A percentile compares a stretch with the other conserved stretches of the same genome.
phyloP scores from a whole-genome alignment of 2,888 invertebrate species.

The Auanema sp. region DNA sequence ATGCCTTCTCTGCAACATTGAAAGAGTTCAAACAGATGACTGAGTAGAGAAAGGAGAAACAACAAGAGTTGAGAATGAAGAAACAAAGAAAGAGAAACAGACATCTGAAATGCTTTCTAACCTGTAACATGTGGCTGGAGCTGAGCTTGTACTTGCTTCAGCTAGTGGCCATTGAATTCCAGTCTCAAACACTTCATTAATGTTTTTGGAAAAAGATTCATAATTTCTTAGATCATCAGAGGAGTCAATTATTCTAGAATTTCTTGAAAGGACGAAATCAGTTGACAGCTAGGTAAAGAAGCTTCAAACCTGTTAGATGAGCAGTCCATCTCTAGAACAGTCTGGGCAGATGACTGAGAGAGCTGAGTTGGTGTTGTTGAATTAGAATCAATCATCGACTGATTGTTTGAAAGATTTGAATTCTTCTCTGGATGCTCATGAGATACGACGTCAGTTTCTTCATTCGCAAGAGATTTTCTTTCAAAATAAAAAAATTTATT shows the following conservation, averaged over 20 bases:
- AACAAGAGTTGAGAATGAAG: too few species aligned
- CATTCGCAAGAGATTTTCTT: background rate
- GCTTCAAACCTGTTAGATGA: conserved; percentile 7
- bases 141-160: conserved; percentile 28
- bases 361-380: background rate
- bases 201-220: background rate
- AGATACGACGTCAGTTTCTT: background rate
- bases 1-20: too few species aligned
- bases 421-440: background rate
- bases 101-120: background rate
- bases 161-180: conserved; percentile 35
- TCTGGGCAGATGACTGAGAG: background rate
- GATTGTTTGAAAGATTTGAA: background rate
- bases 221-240: background rate
- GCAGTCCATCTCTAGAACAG: conserved; percentile 16
- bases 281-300: background rate
- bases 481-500: background rate
- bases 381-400: background rate
- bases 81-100: too few species aligned
- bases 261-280: too few species aligned
- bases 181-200: conserved; percentile 14
- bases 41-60: too few species aligned
- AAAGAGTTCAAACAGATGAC: too few species aligned
- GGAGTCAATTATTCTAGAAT: background rate
- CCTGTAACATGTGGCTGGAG: conserved; percentile 8